Conservation (phyloP, 2,797 vertebrate species). For the Heterohyrax brucei region DNA sequence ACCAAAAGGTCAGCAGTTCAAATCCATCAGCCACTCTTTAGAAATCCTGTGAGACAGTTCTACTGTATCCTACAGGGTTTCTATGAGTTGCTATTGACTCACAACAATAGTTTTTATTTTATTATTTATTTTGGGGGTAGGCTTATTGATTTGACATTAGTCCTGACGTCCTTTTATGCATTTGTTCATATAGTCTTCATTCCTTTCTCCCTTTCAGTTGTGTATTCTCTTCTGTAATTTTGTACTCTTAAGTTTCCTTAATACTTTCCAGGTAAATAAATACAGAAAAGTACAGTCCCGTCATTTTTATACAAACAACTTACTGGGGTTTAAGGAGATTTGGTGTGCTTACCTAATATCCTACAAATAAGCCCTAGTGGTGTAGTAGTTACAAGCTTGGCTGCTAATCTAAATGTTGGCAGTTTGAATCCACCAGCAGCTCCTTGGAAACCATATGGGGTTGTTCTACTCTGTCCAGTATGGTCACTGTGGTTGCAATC, state of each 20-base stretch:
- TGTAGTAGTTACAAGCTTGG: neutral
- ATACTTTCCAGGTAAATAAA: neutral
- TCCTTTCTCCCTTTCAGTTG: neutral
- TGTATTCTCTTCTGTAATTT: neutral
- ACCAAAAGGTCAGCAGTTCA: no score
- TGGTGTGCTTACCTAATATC: neutral
- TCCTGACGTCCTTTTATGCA: neutral
- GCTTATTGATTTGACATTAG: neutral
- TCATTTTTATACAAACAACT: neutral
- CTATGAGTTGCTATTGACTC: no score
- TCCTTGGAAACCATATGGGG: neutral
- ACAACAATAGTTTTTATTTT: no score
- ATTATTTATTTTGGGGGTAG: neutral
- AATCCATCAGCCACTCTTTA: no score
- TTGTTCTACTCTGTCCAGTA: neutral
- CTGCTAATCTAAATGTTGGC: neutral
- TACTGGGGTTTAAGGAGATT: neutral
- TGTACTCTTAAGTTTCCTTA: conserved; percentile 13
- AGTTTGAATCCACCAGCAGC: neutral
- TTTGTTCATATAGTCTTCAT: neutral
- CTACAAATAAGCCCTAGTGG: neutral
- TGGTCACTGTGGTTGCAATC: neutral
- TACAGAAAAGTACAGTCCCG: neutral
- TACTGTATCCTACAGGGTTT: no score
- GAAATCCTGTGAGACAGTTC: no score